phyloP scores from a whole-genome alignment of 2,113 vertebrate genomes.

The Cinclus cinclus region DNA sequence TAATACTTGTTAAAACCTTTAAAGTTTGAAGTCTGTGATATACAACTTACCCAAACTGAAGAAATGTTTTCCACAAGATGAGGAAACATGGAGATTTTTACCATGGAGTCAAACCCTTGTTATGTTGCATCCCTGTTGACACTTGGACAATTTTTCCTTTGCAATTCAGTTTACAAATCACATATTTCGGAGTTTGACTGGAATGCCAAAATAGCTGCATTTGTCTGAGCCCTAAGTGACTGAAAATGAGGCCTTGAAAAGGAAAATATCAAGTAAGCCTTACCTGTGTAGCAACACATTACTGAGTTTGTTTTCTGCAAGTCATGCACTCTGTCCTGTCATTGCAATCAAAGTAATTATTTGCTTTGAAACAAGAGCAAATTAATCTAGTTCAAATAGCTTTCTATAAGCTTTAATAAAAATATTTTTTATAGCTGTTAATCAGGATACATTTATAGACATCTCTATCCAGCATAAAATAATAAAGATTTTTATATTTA shows the following conservation, averaged over 20 bases:
- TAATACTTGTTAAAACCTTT: background rate
- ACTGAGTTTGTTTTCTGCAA: background rate
- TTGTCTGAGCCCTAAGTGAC: background rate
- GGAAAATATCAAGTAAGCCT: background rate
- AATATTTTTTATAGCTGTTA: background rate
- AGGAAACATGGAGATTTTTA: background rate
- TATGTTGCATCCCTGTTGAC: background rate
- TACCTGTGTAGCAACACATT: background rate
- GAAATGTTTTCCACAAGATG: background rate
- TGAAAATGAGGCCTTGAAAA: background rate
- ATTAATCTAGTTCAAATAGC: background rate
- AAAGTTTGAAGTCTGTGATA: background rate
- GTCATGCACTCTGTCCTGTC: background rate
- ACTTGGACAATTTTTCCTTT: background rate
- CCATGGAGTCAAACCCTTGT: background rate
- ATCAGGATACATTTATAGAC: background rate
- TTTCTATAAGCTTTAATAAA: background rate
- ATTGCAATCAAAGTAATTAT: background rate
- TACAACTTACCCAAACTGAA: background rate
- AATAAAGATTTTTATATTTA: background rate
- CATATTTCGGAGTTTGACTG: background rate
- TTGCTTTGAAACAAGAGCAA: background rate
- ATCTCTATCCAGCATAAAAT: background rate
- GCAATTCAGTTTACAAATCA: background rate
- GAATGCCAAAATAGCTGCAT: background rate